Evolutionary conservation across 2,888 invertebrate species (phyloP).

Genomic region (Euclidia mi): DNA sequence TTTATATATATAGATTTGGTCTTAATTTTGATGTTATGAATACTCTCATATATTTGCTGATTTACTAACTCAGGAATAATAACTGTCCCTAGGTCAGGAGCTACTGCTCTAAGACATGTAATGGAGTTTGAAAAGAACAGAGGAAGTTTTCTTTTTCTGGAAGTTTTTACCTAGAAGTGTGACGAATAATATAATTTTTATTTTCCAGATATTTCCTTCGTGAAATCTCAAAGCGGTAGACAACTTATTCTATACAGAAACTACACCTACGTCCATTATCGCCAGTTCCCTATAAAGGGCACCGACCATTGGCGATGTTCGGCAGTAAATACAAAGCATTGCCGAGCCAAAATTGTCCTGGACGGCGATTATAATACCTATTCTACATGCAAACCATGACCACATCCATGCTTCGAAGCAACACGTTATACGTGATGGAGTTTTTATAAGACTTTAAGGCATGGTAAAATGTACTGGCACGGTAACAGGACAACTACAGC

Average conservation of each 20-base stretch:
- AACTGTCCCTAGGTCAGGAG: too few species aligned
- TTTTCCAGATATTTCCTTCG: conserved; percentile 3
- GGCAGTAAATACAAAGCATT: conserved; percentile 20
- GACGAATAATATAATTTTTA: too few species aligned
- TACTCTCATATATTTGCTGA: too few species aligned
- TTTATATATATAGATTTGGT: too few species aligned
- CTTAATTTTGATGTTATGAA: too few species aligned
- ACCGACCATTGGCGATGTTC: conserved; percentile 34
- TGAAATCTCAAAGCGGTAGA: not conserved
- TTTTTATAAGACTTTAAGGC: conserved; percentile 31
- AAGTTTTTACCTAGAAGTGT: too few species aligned
- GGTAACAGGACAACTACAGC: too few species aligned
- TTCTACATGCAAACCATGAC: conserved; percentile 8
- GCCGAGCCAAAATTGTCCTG: conserved; percentile 19
- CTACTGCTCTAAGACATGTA: too few species aligned
- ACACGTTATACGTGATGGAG: conserved; percentile 32
- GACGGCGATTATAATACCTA: conserved; percentile 6
- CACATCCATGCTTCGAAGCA: conserved; percentile 29
- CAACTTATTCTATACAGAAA: conserved; percentile 7
- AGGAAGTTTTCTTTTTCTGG: too few species aligned
- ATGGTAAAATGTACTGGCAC: too few species aligned
- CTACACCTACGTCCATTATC: conserved; percentile 28
- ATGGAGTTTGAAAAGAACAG: too few species aligned
- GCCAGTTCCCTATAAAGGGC: conserved; percentile 24
- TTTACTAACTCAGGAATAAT: too few species aligned